phyloP scores from a whole-genome alignment of 2,888 invertebrate genomes.

The Tethea ocularis region DNA sequence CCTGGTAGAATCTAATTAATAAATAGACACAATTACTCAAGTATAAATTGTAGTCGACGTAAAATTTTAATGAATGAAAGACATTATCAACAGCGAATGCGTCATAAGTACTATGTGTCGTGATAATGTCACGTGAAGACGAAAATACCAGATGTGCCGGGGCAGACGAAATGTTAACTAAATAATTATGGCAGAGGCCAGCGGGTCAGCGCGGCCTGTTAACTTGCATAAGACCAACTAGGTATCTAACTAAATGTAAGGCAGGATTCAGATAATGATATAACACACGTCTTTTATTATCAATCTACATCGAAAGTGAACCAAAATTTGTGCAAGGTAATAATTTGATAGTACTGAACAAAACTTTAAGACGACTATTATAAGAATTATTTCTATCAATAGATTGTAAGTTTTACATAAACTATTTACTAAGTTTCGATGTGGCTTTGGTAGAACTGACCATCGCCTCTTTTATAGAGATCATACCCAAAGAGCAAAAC shows the following conservation, averaged over 20 bases:
- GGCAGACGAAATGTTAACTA: slow-evolving; percentile 19
- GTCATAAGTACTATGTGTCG: slow-evolving; percentile 47
- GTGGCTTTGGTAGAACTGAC: no score
- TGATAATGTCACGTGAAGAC: slow-evolving; percentile 27
- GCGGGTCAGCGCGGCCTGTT: slow-evolving; percentile 14
- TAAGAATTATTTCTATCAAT: no score
- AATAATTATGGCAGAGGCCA: slow-evolving; percentile 22
- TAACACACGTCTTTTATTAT: no score
- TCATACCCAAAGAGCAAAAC: no score
- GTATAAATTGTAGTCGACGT: slow-evolving; percentile 43
- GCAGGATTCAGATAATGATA: no score
- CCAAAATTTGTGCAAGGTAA: no score
- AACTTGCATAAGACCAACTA: neutral
- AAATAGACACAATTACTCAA: slow-evolving; percentile 55
- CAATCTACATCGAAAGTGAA: no score
- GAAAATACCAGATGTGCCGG: slow-evolving; percentile 31
- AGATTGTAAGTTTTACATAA: no score
- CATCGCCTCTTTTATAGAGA: no score
- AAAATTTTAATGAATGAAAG: slow-evolving; percentile 58
- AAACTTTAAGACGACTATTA: no score
- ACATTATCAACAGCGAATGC: slow-evolving; percentile 62
- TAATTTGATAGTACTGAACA: no score
- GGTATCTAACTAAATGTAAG: neutral
- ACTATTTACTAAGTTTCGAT: no score
- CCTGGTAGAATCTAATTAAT: slow-evolving; percentile 40